Base-by-base conservation (phyloP, 2,797 vertebrate genomes). In the Thunnus albacares region DNA sequence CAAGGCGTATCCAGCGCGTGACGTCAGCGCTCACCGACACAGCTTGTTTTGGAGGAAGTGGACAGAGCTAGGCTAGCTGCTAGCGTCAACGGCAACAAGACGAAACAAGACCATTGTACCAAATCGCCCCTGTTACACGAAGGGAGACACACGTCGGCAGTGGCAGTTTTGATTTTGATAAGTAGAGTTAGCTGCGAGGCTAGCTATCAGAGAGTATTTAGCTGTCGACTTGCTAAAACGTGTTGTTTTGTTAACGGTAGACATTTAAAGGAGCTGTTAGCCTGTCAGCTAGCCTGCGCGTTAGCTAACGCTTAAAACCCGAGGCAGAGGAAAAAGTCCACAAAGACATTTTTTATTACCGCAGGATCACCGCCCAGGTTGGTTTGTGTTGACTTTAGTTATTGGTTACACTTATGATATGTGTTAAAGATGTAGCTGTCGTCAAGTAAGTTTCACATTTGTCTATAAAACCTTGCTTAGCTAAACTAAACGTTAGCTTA, bases 1-100 rank as follows among this genome's bases (percentile, higher is more conserved):
- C 77, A 78, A 77, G 91, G 94, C 90, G 93, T 93, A 85, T 71
- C 84, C 80, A 75, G 71, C 58, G 79, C 71, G 82, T 92, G 92
- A 93, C 95, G 94, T 94, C 93, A 86, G 24, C 17, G 24, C 56
- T 63, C 79, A 20, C 84, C 80, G 87, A 92, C 86, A 60, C 62
- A 79, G 85, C 93, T 96, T 96, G 96, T 96, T 96, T 95, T 96
- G 95, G 91, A 96, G 95, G 96, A 96, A 96, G 95, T 95, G 92
- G 83, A 33, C 81, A 2, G 76, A 77, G 63, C 78, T 75, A 58
- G 47, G 87, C 74, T 92, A 92, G 80, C 87, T 86, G 78, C 86
- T 2, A 93, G 72, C 89, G 85, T 86, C 85, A 89, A 80, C 85
- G 64, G 78, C 64, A 71, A 53, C 74, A 20, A 71, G 38, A 62